Evolutionary conservation across 2,888 invertebrate genomes (phyloP), one percentile per base, ranked within the genome.

Genomic region (Pilophorus perplexus): DNA sequence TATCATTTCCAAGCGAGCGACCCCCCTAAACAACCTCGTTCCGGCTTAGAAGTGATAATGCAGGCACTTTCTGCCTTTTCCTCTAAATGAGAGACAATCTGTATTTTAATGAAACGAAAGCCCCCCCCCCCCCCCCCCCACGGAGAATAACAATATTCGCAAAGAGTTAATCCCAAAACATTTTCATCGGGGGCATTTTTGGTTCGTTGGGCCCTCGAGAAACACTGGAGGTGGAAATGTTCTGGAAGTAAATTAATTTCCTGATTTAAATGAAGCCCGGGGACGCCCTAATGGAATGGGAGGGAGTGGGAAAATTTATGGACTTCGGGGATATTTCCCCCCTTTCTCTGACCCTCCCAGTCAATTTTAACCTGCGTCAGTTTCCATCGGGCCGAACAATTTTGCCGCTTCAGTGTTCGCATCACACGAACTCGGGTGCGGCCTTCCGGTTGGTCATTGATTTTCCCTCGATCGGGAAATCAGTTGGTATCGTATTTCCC

Each of bases 231-330:
- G 48, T 62, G 62, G 46, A 62, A 62, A 62, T 62, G 62, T 62
- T 48, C 46, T 62, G 62, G 62, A 62, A 62, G 46, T 62, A 62
- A 62, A 62, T 62, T 62, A 62, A 62, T 62, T 62, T 62, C 62
- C 62, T 62, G 62, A 62, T 62, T 62, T 46, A 62, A 62, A 62
- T 62, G 62, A 62, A 37, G 28, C 5, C 8, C 28, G 27, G 10
- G 46, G 33, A 33, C n/a, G n/a, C 33, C 33, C 48, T 62, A 62
- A 62, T 62, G 48, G 62, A 62, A 62, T 62, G 62, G 62, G 28
- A 16, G 62, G 62, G 33, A 48, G 46, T 23, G 8, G 52, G n/a
- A n/a, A 46, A 62, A 62, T 62, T 62, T 62, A 62, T 62, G 62
- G 28, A 38, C 38, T 38, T 38, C 12, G 8, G 1, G n/a, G n/a